Evolutionary conservation across 2,113 vertebrate genomes (phyloP), one percentile per base, ranked within the genome.

Genomic region (Engraulis encrasicolus): DNA sequence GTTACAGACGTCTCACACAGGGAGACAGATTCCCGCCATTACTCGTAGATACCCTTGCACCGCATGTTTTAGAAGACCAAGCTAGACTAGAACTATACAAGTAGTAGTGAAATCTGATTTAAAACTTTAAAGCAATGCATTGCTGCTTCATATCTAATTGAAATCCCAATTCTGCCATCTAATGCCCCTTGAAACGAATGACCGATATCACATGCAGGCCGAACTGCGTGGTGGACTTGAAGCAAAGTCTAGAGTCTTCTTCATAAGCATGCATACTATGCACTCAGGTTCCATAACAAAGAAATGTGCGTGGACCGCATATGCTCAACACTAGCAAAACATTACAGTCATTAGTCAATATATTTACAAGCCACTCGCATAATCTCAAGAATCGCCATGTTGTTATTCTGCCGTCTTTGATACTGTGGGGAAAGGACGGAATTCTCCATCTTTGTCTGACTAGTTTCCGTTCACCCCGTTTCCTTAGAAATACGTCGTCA

Each of bases 371-470:
- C 66, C 34, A 66, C n/a, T 66, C 66, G 66, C 66, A 18, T 74
- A 17, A 31, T 74, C 27, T 74, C 66, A 74, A 91, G 92, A 91
- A 88, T 93, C 95, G 94, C 95, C 95, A 95, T 95, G 94, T 95
- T 95, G 95, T 94, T 93, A 92, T 92, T 92, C 94, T 93, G 93
- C 93, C 92, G 93, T 95, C 94, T 95, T 92, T 94, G 94, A 91
- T 93, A 94, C 91, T 91, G 91, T 90, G 91, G 58, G 92, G 95
- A 93, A 92, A 93, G 93, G 90, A 94, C 92, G 40, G 40, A 93
- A 81, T 92, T 93, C 94, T 94, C 94, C 94, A 95, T 95, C 94
- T 95, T 95, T 94, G 94, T 94, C 92, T 90, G 37, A 91, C 94
- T 93, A 91, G 93, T 94, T 93, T 95, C 94, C 94, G 92, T 90